These are phyloP conservation scores for Gonioctena quinquepunctata DNA, from an alignment of 1,140 invertebrate genomes.

Conservation along the genomic window DNA sequence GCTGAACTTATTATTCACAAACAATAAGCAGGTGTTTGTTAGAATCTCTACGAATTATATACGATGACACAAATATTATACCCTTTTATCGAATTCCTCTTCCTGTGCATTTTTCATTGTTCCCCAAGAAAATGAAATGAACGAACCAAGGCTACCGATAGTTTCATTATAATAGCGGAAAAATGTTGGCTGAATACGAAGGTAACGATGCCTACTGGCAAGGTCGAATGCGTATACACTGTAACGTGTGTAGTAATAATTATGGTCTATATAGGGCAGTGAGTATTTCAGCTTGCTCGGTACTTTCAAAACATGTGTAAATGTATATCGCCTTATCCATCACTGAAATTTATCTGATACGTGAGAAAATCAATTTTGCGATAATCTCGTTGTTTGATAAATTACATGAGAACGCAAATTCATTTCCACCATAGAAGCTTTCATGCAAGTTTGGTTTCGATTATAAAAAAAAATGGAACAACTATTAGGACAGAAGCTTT, in stretches of 20 bases:
- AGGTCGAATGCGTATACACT: not conserved
- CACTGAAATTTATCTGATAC: not conserved
- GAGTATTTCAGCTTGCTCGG: not conserved
- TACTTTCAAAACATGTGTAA: conserved; percentile 10
- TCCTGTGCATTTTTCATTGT: not conserved
- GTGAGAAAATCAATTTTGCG: too few species aligned
- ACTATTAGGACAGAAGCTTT: too few species aligned
- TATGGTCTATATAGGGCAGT: not conserved
- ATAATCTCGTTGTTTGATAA: too few species aligned
- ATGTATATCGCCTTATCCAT: not conserved
- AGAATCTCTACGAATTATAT: too few species aligned
- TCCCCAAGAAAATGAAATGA: not conserved
- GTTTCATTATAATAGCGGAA: not conserved
- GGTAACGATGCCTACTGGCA: not conserved
- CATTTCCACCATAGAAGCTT: too few species aligned
- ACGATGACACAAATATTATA: too few species aligned
- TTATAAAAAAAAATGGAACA: too few species aligned
- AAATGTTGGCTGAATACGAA: not conserved
- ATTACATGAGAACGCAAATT: too few species aligned
- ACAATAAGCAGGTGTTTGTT: not conserved
- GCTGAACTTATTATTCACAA: not conserved
- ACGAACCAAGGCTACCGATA: not conserved
- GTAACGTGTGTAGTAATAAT: conserved; percentile 8
- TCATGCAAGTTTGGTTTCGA: too few species aligned
- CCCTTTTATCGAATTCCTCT: too few species aligned